Conservation (phyloP, 2,888 invertebrate species). For the Cylindroiulus punctatus region DNA sequence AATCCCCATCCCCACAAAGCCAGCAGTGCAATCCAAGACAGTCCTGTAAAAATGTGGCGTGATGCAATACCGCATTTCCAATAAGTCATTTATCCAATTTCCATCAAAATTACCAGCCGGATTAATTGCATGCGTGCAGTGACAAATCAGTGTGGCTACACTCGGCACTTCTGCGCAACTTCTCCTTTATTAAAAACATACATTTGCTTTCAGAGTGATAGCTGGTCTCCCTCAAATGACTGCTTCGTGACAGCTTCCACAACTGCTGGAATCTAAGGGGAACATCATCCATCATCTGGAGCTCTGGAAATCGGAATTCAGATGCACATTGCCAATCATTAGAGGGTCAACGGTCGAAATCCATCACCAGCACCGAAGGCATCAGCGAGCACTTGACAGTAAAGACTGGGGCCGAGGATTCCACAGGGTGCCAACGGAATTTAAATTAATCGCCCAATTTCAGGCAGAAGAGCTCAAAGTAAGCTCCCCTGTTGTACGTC, state of each 20-base stretch:
- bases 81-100: not conserved
- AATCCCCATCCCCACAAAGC: not conserved
- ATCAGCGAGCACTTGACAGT: not conserved
- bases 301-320: not conserved
- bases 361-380: not conserved
- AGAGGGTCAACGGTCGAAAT: not conserved
- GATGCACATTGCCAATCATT: not conserved
- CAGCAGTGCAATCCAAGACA: too few species aligned
- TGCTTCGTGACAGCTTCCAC: constrained; percentile 5
- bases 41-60: not conserved
- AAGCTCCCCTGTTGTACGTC: not conserved
- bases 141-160: not conserved
- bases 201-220: constrained; percentile 22
- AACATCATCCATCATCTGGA: constrained; percentile 7
- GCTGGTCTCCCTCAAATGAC: constrained; percentile 16
- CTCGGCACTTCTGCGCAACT: not conserved
- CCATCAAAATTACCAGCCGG: not conserved
- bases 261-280: not conserved
- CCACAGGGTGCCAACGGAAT: constrained; percentile 1
- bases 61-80: not conserved
- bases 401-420: not conserved
- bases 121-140: constrained; percentile 8
- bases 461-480: not conserved
- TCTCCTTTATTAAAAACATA: not conserved
- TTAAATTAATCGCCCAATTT: not conserved